Percentiles rank a stretch among this genome's conserved stretches.
These are phyloP conservation scores for Dolichomitus sp. DNA, from an alignment of 2,888 invertebrate genomes.

Conservation along the genomic window DNA sequence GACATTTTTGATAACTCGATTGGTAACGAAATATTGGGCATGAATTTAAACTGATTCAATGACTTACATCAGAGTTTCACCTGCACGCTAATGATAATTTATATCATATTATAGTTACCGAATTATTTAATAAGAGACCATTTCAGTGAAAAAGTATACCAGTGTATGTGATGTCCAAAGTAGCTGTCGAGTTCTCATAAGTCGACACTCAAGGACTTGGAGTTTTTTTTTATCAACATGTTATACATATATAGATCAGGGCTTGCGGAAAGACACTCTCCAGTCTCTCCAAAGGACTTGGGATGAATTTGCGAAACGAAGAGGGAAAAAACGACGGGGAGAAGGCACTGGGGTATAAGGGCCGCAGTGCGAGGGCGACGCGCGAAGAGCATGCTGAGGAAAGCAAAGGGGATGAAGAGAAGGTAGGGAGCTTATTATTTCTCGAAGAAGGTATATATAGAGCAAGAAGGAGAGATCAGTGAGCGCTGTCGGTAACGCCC, in stretches of 20 bases:
- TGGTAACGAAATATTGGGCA: not conserved
- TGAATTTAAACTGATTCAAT: not conserved
- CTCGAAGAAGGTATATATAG: slow-evolving; percentile 70
- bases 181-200: not conserved
- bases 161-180: not conserved
- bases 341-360: slow-evolving; percentile 13
- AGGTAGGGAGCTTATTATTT: slow-evolving; percentile 83
- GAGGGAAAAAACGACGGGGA: slow-evolving; percentile 31
- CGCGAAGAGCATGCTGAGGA: slow-evolving; percentile 54
- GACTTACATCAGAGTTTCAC: not conserved
- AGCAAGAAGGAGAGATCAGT: slow-evolving; percentile 67
- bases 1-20: not conserved
- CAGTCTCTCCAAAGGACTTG: slow-evolving; percentile 60
- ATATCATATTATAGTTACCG: not conserved
- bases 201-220: slow-evolving; percentile 13
- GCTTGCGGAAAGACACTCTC: slow-evolving; percentile 57
- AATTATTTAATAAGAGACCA: not conserved
- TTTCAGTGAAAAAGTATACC: not conserved
- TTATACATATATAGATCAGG: slow-evolving; percentile 10
- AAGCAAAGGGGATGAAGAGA: slow-evolving; percentile 63
- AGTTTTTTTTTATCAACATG: not conserved
- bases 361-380: slow-evolving; percentile 37
- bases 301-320: slow-evolving; percentile 73
- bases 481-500: slow-evolving; percentile 76
- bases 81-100: not conserved